phyloP scores from a whole-genome alignment of 2,888 invertebrate genomes.

The Argyresthia goedartella region DNA sequence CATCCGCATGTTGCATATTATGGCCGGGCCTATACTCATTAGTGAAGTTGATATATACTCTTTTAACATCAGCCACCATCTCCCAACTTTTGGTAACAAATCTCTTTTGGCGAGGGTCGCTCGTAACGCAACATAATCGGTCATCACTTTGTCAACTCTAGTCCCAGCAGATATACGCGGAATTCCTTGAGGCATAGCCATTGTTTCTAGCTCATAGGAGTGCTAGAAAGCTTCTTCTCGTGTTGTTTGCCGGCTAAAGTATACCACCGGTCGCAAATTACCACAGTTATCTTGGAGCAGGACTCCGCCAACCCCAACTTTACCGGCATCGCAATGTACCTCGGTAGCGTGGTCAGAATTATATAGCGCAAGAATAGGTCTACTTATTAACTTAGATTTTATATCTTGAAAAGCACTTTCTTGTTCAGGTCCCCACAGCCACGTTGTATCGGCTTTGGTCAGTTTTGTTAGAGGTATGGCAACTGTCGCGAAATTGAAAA shows the following conservation, averaged over 20 bases:
- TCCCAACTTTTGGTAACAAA: no score
- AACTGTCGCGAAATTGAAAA: no score
- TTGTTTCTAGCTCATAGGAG: not conserved
- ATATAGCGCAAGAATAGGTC: not conserved
- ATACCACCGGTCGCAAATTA: conserved; percentile 21
- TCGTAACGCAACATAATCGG: conserved; percentile 16
- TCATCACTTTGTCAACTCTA: conserved; percentile 22
- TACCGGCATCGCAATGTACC: conserved; percentile 22
- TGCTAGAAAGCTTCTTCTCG: conserved; percentile 16
- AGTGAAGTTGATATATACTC: conserved; percentile 3
- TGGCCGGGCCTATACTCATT: conserved; percentile 3
- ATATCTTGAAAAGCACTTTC: conserved; percentile 14
- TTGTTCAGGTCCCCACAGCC: conserved; percentile 13
- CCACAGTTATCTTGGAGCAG: conserved; percentile 16
- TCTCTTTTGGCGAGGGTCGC: conserved; percentile 14
- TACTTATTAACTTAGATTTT: conserved; percentile 7
- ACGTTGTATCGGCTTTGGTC: no score
- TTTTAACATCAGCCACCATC: conserved; percentile 6
- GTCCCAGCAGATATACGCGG: conserved; percentile 20
- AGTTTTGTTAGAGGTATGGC: no score
- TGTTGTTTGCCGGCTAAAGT: conserved; percentile 22
- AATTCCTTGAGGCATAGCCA: not conserved
- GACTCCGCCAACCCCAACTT: conserved; percentile 19
- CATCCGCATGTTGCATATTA: conserved; percentile 2
- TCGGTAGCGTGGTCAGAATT: conserved; percentile 15